These are phyloP conservation scores for Cerastis rubricosa DNA, from an alignment of 2,888 invertebrate genomes.

Conservation along the genomic window DNA sequence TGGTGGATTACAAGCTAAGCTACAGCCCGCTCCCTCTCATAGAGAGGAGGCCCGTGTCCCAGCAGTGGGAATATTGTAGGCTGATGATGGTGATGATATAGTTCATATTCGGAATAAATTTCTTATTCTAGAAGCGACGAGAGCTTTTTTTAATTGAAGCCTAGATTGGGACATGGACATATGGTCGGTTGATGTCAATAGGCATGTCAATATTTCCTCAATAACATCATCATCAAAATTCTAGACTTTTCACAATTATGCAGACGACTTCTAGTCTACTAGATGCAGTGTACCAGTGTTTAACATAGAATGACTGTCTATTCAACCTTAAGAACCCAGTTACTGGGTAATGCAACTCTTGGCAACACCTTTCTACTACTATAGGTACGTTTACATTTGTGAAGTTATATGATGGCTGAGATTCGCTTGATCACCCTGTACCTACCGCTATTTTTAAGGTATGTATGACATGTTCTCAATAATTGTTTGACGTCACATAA, in stretches of 20 bases:
- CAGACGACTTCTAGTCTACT: not conserved
- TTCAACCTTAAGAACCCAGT: not conserved
- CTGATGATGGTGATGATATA: no score
- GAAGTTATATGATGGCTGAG: not conserved
- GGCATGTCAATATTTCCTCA: not conserved
- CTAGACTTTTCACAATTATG: not conserved
- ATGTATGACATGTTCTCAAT: not conserved
- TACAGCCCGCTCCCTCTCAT: no score
- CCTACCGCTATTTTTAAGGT: not conserved
- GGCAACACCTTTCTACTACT: not conserved
- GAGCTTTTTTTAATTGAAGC: not conserved
- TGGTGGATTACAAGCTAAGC: no score
- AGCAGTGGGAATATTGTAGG: no score
- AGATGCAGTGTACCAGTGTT: not conserved
- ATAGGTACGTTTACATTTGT: not conserved
- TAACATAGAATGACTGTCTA: not conserved
- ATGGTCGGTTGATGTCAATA: not conserved
- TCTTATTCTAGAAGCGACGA: not conserved
- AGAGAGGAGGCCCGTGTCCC: no score
- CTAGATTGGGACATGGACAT: not conserved
- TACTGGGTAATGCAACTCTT: not conserved
- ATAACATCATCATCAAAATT: not conserved
- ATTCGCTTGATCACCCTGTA: not conserved
- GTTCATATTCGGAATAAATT: not conserved
- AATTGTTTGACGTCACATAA: constrained; percentile 12